Conservation (phyloP, 2,113 vertebrate species). For the Shinisaurus crocodilurus region DNA sequence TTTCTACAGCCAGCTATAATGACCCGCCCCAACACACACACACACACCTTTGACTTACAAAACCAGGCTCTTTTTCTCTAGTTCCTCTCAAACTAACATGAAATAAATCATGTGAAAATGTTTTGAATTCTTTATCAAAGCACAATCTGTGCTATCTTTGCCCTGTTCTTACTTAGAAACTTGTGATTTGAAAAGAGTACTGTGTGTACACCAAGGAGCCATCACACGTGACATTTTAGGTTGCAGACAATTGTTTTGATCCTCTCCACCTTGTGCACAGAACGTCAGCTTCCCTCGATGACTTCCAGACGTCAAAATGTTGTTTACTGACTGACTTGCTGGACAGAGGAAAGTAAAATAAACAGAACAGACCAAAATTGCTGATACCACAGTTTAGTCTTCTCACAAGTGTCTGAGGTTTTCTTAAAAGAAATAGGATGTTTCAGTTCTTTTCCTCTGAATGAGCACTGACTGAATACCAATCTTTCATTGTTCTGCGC, state of each 20-base stretch:
- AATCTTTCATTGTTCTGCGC: not conserved
- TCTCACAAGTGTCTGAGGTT: not conserved
- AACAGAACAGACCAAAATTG: not conserved
- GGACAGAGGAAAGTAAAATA: conserved; percentile 10
- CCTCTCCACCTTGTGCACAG: not conserved
- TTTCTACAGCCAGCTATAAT: not conserved
- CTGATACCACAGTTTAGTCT: not conserved
- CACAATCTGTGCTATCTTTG: not conserved
- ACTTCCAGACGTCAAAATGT: not conserved
- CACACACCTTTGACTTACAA: not conserved
- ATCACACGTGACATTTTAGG: not conserved
- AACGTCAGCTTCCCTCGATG: not conserved
- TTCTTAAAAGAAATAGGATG: not conserved
- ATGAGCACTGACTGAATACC: not conserved
- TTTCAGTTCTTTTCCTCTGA: not conserved
- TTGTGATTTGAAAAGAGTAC: conserved; percentile 13
- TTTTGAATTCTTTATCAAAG: conserved; percentile 3
- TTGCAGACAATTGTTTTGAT: conserved; percentile 9
- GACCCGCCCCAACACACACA: not conserved
- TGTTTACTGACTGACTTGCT: conserved; percentile 26
- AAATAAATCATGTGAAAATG: not conserved
- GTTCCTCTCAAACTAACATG: not conserved
- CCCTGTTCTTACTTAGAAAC: not conserved
- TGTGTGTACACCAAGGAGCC: not conserved
- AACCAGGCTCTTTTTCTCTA: not conserved